Conservation (phyloP, 2,113 vertebrate species). For the Actenoides lindsayi region DNA sequence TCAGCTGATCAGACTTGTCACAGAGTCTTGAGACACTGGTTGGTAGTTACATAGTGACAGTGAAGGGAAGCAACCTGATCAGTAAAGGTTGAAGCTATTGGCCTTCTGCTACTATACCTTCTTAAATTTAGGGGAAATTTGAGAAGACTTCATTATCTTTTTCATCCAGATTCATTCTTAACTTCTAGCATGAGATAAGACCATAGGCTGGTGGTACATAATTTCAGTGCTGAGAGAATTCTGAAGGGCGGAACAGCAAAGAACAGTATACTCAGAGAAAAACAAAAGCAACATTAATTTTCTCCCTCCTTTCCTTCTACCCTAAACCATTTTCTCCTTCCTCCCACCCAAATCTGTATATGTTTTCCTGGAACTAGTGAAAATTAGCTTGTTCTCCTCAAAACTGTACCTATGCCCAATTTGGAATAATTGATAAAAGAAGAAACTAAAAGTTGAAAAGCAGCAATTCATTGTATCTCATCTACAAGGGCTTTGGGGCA, state of each 20-base stretch:
- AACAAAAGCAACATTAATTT: background rate
- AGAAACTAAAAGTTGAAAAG: background rate
- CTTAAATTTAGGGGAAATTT: background rate
- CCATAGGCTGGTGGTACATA: background rate
- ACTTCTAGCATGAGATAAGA: background rate
- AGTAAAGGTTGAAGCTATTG: background rate
- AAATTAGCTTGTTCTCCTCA: background rate
- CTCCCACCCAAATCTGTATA: background rate
- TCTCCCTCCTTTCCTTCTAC: background rate
- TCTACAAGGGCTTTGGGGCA: fast-evolving
- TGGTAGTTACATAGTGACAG: background rate
- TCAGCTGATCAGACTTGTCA: background rate
- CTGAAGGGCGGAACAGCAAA: background rate
- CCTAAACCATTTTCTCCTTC: background rate
- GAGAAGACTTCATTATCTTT: background rate
- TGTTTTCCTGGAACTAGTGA: background rate
- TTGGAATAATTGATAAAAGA: background rate
- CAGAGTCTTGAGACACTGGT: background rate
- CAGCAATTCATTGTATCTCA: background rate
- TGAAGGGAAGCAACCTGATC: background rate
- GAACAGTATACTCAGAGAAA: background rate
- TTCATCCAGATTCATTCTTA: background rate
- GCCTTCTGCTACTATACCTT: background rate
- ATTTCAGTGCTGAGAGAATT: background rate
- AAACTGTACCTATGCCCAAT: background rate